Evolutionary conservation across 2,113 vertebrate species (phyloP).

Genomic region (Clarias batrachus): DNA sequence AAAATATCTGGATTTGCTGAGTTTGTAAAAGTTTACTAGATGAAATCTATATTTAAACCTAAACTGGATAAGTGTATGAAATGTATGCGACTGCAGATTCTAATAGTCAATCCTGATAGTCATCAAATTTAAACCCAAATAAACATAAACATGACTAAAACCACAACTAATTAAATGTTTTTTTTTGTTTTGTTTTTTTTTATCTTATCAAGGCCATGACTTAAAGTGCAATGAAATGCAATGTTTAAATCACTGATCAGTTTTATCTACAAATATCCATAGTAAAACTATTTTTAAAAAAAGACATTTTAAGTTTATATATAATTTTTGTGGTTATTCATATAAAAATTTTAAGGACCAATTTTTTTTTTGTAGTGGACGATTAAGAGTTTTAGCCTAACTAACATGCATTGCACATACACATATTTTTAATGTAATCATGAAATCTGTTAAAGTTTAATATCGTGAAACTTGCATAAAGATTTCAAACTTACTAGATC

Average conservation of each 20-base stretch:
- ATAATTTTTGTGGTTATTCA: not conserved
- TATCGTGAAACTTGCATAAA: not conserved
- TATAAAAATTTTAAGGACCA: not conserved
- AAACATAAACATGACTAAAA: not conserved
- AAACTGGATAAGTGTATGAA: not conserved
- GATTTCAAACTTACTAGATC: conserved; percentile 41
- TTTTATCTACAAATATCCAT: not conserved
- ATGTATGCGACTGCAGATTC: no score
- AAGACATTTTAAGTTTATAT: not conserved
- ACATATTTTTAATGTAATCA: not conserved
- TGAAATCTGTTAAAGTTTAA: not conserved
- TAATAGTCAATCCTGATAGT: not conserved
- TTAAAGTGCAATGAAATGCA: not conserved
- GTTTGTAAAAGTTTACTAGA: not conserved
- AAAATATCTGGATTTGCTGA: not conserved
- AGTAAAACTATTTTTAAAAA: not conserved
- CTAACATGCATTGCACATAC: not conserved
- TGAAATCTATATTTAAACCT: not conserved
- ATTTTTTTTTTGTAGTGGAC: no score
- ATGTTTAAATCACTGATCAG: not conserved
- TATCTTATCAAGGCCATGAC: not conserved
- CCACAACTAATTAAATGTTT: not conserved
- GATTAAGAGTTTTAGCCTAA: not conserved
- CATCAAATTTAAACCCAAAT: not conserved
- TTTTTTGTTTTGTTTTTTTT: no score